Base-by-base conservation (phyloP, 2,797 vertebrate species). In the Hippoglossus hippoglossus region DNA sequence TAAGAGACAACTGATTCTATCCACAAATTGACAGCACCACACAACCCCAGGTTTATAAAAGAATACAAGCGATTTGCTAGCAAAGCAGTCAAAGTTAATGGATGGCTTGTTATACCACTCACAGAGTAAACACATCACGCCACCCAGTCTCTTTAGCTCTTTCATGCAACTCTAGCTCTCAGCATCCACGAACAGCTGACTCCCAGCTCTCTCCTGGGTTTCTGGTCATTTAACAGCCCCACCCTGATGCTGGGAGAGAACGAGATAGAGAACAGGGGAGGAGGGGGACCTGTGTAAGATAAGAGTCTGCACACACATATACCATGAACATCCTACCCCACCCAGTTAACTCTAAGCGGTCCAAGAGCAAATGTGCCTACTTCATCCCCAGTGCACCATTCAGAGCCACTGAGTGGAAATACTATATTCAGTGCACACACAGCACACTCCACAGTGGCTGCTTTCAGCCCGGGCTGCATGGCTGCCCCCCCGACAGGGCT, bases 191-290 rank as follows among this genome's bases (percentile, higher is more conserved):
- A 76, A 71, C 59, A 79, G 74, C 76, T 63, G 81, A 77, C 72
- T 80, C 64, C 25, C 26, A 49, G 16, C 24, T 50, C 61, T 73
- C 65, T 78, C 54, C 66, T 58, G 73, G 21, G 52, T 64, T 82
- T 81, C 71, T 73, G 55, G 39, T 78, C 72, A 82, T 90, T 82
- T 73, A 86, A 79, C 60, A 63, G 65, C 72, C 80, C 77, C 68
- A 86, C 79, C 80, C 81, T 73, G 22, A n/a, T 56, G 31, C 39
- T 73, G 50, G 62, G 61, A 4, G 9, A 67, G 56, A 73, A 53
- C 1, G 0, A 62, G 65, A 71, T 39, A 52, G 79, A 75, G 36
- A 57, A 44, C 46, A 68, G 25, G 31, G 57, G 21, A 25, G 51
- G 44, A 26, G 55, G 53, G 18, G 67, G 22, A 60, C 28, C 49